These are phyloP conservation scores for Thalpophila matura DNA, from an alignment of 2,888 invertebrate species.

Conservation along the genomic window DNA sequence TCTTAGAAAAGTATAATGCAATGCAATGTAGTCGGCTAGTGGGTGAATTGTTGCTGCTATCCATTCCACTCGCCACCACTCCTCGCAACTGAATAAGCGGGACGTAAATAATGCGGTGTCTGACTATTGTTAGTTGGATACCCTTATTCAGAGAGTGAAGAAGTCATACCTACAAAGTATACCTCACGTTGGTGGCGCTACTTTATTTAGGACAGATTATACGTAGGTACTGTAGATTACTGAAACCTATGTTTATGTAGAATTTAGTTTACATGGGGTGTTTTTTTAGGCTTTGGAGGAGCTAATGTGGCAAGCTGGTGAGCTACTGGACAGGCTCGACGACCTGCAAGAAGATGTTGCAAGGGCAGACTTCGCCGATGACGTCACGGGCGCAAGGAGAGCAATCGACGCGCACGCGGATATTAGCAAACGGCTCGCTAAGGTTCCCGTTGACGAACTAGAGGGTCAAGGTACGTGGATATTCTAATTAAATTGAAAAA, in stretches of 20 bases:
- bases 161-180: conserved; percentile 31
- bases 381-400: conserved; percentile 97
- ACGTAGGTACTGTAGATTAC: not conserved
- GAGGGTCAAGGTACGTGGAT: conserved; percentile 94
- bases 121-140: conserved; percentile 59
- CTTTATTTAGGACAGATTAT: conserved; percentile 2
- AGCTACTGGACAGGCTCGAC: conserved; percentile 97
- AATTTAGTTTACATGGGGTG: not conserved
- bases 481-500: conserved; percentile 1
- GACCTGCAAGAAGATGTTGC: conserved; percentile 98
- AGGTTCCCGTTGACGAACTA: conserved; percentile 98
- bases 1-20: conserved; percentile 35
- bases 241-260: not conserved
- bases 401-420: conserved; percentile 98
- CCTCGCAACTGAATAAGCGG: conserved; percentile 45
- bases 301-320: conserved; percentile 98
- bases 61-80: conserved; percentile 59
- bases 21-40: conserved; percentile 21
- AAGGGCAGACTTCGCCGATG: conserved; percentile 98
- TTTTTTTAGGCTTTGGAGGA: conserved; percentile 95
- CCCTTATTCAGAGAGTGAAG: conserved; percentile 57
- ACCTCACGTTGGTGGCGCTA: not conserved
- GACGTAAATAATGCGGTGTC: conserved; percentile 48
- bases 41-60: conserved; percentile 39
- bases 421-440: conserved; percentile 97